Base-by-base conservation (phyloP, 2,797 vertebrate species). In the Megalops cyprinoides region DNA sequence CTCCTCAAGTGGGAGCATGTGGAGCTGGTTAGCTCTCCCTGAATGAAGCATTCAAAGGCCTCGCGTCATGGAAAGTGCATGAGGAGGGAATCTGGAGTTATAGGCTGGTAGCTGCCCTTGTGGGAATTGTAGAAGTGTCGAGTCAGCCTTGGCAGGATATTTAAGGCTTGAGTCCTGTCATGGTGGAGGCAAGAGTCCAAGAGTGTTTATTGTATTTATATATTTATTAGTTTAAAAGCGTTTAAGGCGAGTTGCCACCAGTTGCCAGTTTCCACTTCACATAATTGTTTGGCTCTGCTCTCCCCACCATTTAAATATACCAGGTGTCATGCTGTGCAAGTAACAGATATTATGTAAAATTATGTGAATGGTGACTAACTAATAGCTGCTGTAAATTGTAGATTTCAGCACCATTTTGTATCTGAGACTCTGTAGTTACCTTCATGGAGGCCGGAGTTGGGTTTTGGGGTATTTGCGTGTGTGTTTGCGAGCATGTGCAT, bases 31-130 rank as follows among this genome's bases (percentile, higher is more conserved):
- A 67, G 9, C 9, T 31, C 0, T 15, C 34, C 34, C 31, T 67
- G 62, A 67, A 67, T 67, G 62, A 37, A 31, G 31, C 62, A 67
- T 67, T 67, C 62, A 67, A 10, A 37, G 14, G 62, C 62, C 62
- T 37, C 31, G 2, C 31, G 12, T 67, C 56, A 25, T 28, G 56
- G 34, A 67, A 39, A 37, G 31, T 4, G 14, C 5, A 14, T 34
- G 14, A 39, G 34, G 12, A 28, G 34, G 18, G 62, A 67, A 9
- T 62, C 10, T 34, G 60, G 31, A 65, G 60, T 10, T 7, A n/a
- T 67, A 14, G 62, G 34, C 15, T 18, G 34, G 31, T 18, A 10
- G 62, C 31, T 10, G 62, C 14, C n/a, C n/a, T n/a, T n/a, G n/a
- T n/a, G n/a, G n/a, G n/a, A n/a, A n/a, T 15, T 14, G 51, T 18